A percentile compares a stretch with the other conserved stretches of the same genome.
Conservation (phyloP, 2,888 invertebrate species). For the Apodemia duryi region DNA sequence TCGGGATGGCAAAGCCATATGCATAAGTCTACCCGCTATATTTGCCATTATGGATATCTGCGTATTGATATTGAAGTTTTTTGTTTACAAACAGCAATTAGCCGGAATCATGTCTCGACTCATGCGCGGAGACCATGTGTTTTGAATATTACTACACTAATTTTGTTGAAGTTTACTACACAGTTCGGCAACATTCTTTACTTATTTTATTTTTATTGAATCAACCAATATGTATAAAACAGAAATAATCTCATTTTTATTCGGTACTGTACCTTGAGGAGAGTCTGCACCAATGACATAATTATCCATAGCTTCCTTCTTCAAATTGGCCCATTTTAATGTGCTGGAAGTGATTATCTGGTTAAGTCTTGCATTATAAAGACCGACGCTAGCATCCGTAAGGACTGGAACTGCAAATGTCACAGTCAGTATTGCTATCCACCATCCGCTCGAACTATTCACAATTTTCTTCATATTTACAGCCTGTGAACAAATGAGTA, state of each 20-base stretch:
- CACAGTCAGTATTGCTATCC: conserved; percentile 58
- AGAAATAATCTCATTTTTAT: neutral
- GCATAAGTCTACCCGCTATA: too few relatives aligned
- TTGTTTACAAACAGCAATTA: too few relatives aligned
- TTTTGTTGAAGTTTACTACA: too few relatives aligned
- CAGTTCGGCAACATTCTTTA: too few relatives aligned
- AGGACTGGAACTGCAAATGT: conserved; percentile 51
- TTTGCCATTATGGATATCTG: too few relatives aligned
- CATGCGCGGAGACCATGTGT: too few relatives aligned
- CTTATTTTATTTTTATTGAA: too few relatives aligned
- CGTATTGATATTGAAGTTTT: too few relatives aligned
- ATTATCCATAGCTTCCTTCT: conserved; percentile 63
- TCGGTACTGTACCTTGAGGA: conserved; percentile 48
- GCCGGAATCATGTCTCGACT: too few relatives aligned
- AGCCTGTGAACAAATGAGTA: conserved; percentile 31
- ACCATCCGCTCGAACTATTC: conserved; percentile 60
- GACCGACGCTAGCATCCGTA: conserved; percentile 56
- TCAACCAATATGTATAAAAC: neutral
- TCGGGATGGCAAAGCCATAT: too few relatives aligned
- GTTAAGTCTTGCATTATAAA: conserved; percentile 70
- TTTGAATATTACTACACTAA: too few relatives aligned
- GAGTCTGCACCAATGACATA: conserved; percentile 82
- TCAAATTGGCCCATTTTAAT: conserved; percentile 84
- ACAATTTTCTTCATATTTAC: conserved; percentile 57
- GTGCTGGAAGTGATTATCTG: conserved; percentile 90